These are phyloP conservation scores for Actinemys pallida DNA, from an alignment of 2,113 vertebrate genomes.

Conservation along the genomic window DNA sequence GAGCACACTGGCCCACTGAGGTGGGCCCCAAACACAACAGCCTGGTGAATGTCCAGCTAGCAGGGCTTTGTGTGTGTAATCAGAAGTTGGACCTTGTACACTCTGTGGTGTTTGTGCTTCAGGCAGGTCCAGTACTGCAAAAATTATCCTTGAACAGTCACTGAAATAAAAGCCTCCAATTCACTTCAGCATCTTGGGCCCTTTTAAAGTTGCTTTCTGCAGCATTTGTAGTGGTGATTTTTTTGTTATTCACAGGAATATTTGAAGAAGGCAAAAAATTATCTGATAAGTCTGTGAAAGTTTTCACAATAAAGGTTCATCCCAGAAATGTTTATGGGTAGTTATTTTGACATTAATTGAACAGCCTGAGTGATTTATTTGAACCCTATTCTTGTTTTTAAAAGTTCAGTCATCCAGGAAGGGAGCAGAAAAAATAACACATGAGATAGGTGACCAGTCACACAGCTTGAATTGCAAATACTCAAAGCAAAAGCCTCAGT, in stretches of 20 bases:
- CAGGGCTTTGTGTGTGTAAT: background rate
- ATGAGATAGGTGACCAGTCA: background rate
- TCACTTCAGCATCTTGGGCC: background rate
- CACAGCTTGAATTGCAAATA: background rate
- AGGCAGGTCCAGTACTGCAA: background rate
- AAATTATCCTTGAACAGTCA: background rate
- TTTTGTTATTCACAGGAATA: conserved; percentile 18
- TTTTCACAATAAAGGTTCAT: conserved; percentile 38
- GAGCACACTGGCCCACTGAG: background rate
- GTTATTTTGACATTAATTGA: conserved; percentile 4
- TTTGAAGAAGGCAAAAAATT: conserved; percentile 34
- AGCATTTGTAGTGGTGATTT: conserved; percentile 10
- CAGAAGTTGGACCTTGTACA: background rate
- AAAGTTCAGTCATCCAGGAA: background rate
- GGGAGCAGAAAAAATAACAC: background rate
- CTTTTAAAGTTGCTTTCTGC: conserved; percentile 25
- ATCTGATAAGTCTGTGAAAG: conserved; percentile 50
- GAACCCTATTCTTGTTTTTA: background rate
- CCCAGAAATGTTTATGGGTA: conserved; percentile 39
- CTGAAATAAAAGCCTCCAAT: background rate
- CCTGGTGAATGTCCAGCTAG: background rate
- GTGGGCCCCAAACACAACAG: background rate
- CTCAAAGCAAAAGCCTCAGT: background rate
- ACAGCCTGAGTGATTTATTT: background rate
- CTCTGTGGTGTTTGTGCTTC: background rate